Evolutionary conservation across 2,797 vertebrate genomes (phyloP).

Genomic region (Mormyrops attenuatus): DNA sequence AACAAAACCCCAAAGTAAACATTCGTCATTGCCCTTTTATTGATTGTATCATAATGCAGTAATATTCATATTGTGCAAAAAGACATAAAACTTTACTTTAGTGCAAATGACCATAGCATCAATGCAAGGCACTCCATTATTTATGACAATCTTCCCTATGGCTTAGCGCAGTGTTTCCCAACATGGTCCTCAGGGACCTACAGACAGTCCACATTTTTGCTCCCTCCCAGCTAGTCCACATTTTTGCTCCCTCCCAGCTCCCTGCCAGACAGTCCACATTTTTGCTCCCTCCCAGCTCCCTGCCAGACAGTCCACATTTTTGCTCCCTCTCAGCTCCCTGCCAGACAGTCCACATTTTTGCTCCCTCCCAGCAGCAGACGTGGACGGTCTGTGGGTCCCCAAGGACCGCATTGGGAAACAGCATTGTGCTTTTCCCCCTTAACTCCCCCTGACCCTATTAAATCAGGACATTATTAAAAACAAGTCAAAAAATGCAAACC

Average conservation of each 20-base stretch:
- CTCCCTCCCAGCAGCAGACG: not conserved
- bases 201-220: not conserved
- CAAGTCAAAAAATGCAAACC: conserved; percentile 11
- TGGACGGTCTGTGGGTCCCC: not conserved
- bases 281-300: not conserved
- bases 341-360: not conserved
- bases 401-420: not conserved
- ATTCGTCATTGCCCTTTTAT: conserved; percentile 32
- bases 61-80: conserved; percentile 48
- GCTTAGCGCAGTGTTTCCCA: not conserved
- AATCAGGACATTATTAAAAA: conserved; percentile 7
- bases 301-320: too few relatives aligned
- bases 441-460: conserved; percentile 19
- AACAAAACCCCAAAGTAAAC: not conserved
- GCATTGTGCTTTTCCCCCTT: conserved; percentile 21
- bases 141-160: conserved; percentile 19
- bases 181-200: not conserved
- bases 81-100: conserved; percentile 40
- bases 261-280: not conserved
- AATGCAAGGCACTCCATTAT: conserved; percentile 38
- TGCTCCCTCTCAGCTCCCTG: not conserved
- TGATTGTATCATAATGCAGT: conserved; percentile 48
- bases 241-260: not conserved
- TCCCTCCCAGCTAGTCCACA: not conserved
- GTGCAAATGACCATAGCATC: conserved; percentile 42